Percentiles rank a stretch among this genome's conserved stretches.
These are phyloP conservation scores for Heliangelus exortis DNA, from an alignment of 2,797 vertebrate genomes.

Conservation along the genomic window DNA sequence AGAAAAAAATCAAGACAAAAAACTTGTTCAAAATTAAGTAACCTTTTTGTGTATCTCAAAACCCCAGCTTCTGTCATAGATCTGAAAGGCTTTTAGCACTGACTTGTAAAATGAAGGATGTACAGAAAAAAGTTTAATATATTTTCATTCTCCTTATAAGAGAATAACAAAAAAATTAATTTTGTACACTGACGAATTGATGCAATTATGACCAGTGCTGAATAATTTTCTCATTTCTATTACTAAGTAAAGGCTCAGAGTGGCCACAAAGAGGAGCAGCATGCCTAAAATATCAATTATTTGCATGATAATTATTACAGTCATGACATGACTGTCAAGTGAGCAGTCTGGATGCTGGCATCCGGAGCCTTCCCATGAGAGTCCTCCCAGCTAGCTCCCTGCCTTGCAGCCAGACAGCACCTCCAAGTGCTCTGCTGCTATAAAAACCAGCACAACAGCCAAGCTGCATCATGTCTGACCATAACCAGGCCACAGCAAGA, in stretches of 20 bases:
- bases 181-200: background rate
- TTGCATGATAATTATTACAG: constrained; percentile 11
- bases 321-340: background rate
- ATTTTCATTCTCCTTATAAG: background rate
- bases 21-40: background rate
- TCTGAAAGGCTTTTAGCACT: background rate
- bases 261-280: background rate
- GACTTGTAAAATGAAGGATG: background rate
- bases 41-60: background rate
- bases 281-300: constrained; percentile 8
- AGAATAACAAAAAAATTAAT: background rate
- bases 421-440: background rate
- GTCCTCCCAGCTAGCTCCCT: background rate
- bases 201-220: background rate
- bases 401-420: background rate
- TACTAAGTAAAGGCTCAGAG: background rate
- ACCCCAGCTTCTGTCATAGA: background rate
- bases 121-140: background rate
- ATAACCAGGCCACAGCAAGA: background rate
- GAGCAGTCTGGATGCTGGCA: background rate
- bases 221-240: background rate
- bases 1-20: background rate
- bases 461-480: background rate
- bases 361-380: background rate
- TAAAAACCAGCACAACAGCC: background rate